A percentile compares a stretch with the other conserved stretches of the same genome.
These are phyloP conservation scores for Polietes domitor DNA, from an alignment of 2,888 invertebrate genomes.

Conservation along the genomic window DNA sequence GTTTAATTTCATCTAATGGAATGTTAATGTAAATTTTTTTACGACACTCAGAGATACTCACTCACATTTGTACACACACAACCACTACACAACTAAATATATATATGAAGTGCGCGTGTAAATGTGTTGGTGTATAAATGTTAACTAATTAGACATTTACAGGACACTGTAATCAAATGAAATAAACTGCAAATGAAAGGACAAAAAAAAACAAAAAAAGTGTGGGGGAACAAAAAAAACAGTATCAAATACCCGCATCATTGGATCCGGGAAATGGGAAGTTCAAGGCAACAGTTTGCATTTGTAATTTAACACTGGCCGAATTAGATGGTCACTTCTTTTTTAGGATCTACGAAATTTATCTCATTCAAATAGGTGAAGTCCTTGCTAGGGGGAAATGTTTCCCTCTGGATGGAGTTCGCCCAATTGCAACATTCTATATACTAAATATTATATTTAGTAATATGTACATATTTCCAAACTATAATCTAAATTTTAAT, in stretches of 20 bases:
- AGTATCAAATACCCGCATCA: not conserved
- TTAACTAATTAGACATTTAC: slow-evolving; percentile 56
- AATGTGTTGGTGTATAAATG: slow-evolving; percentile 9
- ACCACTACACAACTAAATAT: not conserved
- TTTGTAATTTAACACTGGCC: too few relatives aligned
- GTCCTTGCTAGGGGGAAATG: too few relatives aligned
- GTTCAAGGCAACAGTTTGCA: too few relatives aligned
- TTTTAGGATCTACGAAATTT: too few relatives aligned
- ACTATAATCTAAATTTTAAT: too few relatives aligned
- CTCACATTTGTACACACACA: not conserved
- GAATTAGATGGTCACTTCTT: too few relatives aligned
- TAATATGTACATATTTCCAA: too few relatives aligned
- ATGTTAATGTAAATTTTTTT: slow-evolving; percentile 44
- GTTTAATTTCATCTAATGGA: slow-evolving; percentile 41
- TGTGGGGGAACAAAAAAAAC: not conserved
- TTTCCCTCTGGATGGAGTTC: too few relatives aligned
- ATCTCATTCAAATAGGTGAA: too few relatives aligned
- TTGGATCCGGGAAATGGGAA: too few relatives aligned
- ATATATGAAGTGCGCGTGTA: not conserved
- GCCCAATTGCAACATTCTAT: too few relatives aligned
- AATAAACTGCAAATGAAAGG: slow-evolving; percentile 37
- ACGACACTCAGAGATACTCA: slow-evolving; percentile 6
- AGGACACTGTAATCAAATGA: slow-evolving; percentile 45
- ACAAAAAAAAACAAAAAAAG: slow-evolving; percentile 1
- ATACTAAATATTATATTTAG: too few relatives aligned